phyloP scores from a whole-genome alignment of 2,797 vertebrate genomes.

The Australoheros facetus region DNA sequence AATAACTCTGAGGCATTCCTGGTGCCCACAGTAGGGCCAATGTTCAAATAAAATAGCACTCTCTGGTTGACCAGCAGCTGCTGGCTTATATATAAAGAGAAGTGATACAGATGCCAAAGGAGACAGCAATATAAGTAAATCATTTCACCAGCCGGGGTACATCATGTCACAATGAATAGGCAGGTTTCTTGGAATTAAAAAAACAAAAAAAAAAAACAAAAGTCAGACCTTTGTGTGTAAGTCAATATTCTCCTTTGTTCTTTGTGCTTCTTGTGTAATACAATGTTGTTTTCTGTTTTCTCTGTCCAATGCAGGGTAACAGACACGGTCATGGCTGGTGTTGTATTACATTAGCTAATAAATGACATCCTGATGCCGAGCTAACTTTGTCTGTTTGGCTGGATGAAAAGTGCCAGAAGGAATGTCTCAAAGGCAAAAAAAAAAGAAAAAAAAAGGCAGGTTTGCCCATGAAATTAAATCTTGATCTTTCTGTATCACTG shows the following conservation, averaged over 20 bases:
- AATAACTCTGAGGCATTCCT: slow-evolving; percentile 74
- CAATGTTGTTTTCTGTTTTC: slow-evolving; percentile 24
- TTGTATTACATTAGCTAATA: slow-evolving; percentile 54
- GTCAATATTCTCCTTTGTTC: slow-evolving; percentile 32
- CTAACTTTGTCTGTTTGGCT: slow-evolving; percentile 23
- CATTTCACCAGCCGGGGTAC: slow-evolving; percentile 40
- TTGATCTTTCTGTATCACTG: slow-evolving; percentile 2
- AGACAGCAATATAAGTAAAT: slow-evolving; percentile 51
- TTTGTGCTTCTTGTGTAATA: slow-evolving; percentile 17
- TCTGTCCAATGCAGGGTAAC: slow-evolving; percentile 22
- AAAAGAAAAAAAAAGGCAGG: background rate
- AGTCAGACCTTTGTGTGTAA: slow-evolving; percentile 23
- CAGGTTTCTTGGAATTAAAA: slow-evolving; percentile 38
- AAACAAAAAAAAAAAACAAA: background rate
- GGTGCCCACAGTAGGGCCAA: slow-evolving; percentile 62
- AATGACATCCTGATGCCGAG: slow-evolving; percentile 52
- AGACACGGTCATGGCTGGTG: slow-evolving; percentile 12
- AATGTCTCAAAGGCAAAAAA: slow-evolving; percentile 9
- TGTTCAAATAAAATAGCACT: slow-evolving; percentile 70
- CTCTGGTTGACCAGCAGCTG: slow-evolving; percentile 67
- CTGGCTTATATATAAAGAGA: slow-evolving; percentile 64
- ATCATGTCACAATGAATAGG: slow-evolving; percentile 54
- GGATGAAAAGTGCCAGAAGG: background rate
- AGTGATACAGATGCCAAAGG: slow-evolving; percentile 55
- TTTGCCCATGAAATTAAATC: slow-evolving; percentile 4